Conservation (phyloP, 2,888 invertebrate genomes). For the Gymnosoma rotundatum region DNA sequence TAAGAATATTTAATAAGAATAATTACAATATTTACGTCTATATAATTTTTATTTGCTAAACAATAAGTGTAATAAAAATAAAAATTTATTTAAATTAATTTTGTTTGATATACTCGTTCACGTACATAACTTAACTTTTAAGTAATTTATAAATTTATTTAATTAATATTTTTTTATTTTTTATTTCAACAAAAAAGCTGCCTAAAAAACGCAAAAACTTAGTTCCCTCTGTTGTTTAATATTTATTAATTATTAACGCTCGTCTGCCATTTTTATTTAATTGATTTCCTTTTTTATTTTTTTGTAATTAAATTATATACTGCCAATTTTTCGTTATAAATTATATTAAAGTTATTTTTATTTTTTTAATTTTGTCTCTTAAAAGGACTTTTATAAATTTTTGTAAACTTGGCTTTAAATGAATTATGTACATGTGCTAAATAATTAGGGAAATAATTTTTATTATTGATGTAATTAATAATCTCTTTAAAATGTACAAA, state of each 20-base stretch:
- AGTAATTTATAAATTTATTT: slow-evolving; percentile 17
- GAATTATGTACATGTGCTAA: slow-evolving; percentile 21
- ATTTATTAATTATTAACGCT: slow-evolving; percentile 15
- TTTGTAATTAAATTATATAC: slow-evolving; percentile 14
- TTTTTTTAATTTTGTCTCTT: background rate
- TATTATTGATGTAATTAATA: slow-evolving; percentile 30
- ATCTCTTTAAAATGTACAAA: slow-evolving; percentile 49
- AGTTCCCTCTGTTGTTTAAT: slow-evolving; percentile 27
- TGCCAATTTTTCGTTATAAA: slow-evolving; percentile 36
- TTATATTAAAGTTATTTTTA: background rate
- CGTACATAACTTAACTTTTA: background rate
- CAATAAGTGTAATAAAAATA: background rate
- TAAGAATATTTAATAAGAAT: slow-evolving; percentile 37
- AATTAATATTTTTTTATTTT: slow-evolving; percentile 28
- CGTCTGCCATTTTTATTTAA: slow-evolving; percentile 32
- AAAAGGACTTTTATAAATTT: background rate
- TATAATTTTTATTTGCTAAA: background rate
- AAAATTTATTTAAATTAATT: background rate
- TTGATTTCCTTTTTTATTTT: slow-evolving; percentile 1
- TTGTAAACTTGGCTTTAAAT: slow-evolving; percentile 1
- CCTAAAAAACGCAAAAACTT: slow-evolving; percentile 14
- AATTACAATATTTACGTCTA: slow-evolving; percentile 6
- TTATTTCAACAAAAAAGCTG: slow-evolving; percentile 50
- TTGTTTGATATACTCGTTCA: background rate
- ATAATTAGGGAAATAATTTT: slow-evolving; percentile 12